Percentiles rank a stretch among this genome's conserved stretches.
These are phyloP conservation scores for Cheirogaleus major DNA, from an alignment of 2,797 vertebrate species.

Conservation along the genomic window DNA sequence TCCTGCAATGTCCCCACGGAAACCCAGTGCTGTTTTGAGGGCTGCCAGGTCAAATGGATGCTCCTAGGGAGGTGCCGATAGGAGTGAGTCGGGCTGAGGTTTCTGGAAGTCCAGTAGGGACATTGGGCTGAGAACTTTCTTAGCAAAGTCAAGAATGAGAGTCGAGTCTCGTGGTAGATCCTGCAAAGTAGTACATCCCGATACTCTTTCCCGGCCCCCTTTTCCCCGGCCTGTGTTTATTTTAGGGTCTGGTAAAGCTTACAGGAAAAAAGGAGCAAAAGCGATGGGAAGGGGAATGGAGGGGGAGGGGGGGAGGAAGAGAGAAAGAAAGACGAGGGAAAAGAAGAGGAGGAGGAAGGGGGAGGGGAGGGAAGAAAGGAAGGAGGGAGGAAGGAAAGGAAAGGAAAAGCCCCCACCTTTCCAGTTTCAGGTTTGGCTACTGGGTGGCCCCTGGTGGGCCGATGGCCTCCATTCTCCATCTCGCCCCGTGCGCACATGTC, in stretches of 20 bases:
- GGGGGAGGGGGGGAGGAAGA: rapidly evolving
- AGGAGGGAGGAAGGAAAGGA: no score
- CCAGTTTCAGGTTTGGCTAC: background rate
- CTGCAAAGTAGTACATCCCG: background rate
- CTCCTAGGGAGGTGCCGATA: background rate
- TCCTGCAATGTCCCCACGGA: background rate
- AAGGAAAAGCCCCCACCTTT: background rate
- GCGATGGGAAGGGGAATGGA: background rate
- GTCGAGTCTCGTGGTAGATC: background rate
- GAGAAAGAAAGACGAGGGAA: no score
- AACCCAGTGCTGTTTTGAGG: background rate
- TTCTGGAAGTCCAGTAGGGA: background rate
- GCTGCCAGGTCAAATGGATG: background rate
- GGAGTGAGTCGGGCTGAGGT: background rate
- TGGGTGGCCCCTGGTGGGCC: background rate
- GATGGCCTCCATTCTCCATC: background rate
- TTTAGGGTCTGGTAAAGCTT: background rate
- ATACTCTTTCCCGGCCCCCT: background rate
- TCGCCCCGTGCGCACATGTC: rapidly evolving
- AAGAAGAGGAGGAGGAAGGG: background rate
- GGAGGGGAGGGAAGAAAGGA: rapidly evolving
- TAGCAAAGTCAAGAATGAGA: background rate
- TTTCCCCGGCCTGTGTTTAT: background rate
- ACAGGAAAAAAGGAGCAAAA: background rate
- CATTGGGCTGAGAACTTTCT: background rate